Evolutionary conservation across 2,888 invertebrate genomes (phyloP).

Genomic region (Tryphoninae sp.): DNA sequence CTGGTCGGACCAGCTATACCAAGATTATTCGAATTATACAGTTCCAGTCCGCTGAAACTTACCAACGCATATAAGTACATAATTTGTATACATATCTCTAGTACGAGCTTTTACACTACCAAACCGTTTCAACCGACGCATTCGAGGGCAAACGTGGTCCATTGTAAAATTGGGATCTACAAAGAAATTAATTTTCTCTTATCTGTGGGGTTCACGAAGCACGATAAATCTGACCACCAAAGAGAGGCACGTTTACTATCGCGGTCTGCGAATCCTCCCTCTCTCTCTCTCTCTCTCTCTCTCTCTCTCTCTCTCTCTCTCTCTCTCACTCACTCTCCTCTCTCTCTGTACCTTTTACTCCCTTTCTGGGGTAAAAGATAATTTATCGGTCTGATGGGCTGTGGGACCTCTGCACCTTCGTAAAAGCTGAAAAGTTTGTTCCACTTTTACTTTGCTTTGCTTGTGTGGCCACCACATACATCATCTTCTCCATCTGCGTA

Average conservation of each 20-base stretch:
- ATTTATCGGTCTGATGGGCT: constrained; percentile 58
- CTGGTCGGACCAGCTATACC: constrained; percentile 2
- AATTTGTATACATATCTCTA: background rate
- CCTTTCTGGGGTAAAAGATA: constrained; percentile 19
- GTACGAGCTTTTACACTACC: constrained; percentile 9
- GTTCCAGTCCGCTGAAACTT: constrained; percentile 5
- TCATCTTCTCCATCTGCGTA: background rate
- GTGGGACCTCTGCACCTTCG: constrained; percentile 40
- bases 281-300: constrained; percentile 25
- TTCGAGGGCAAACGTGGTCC: constrained; percentile 35
- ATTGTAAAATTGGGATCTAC: constrained; percentile 60
- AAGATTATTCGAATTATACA: constrained; percentile 30
- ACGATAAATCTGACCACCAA: constrained; percentile 57
- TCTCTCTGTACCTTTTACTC: background rate
- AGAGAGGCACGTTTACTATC: constrained; percentile 26
- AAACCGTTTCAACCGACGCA: constrained; percentile 9
- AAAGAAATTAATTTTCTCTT: constrained; percentile 63
- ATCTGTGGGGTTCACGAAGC: constrained; percentile 56
- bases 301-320: constrained; percentile 4
- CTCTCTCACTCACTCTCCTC: constrained; percentile 19
- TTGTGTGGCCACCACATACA: background rate
- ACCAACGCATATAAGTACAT: background rate
- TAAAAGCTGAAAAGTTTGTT: constrained; percentile 18
- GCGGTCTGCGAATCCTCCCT: constrained; percentile 11
- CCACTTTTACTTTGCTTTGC: background rate